phyloP scores from a whole-genome alignment of 2,888 invertebrate species.

The Xestia sexstrigata region DNA sequence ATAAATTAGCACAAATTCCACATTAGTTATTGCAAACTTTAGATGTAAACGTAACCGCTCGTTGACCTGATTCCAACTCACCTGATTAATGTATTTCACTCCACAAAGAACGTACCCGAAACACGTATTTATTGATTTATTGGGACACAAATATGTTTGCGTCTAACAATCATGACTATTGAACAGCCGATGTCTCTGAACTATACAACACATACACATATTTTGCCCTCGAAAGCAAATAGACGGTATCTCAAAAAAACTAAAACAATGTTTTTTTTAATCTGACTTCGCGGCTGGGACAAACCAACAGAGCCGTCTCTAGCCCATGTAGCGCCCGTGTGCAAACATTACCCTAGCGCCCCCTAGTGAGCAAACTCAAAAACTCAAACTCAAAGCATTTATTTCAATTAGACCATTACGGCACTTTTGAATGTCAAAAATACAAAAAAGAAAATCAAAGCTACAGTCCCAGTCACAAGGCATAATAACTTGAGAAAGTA shows the following conservation, averaged over 20 bases:
- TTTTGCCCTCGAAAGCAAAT: slow-evolving; percentile 1
- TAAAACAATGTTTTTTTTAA: not conserved
- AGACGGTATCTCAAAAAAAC: not conserved
- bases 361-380: no score
- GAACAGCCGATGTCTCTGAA: slow-evolving; percentile 43
- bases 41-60: slow-evolving; percentile 2
- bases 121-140: slow-evolving; percentile 52
- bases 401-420: no score
- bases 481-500: no score
- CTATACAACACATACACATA: slow-evolving; percentile 6
- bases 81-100: slow-evolving; percentile 54
- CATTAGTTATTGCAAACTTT: slow-evolving; percentile 26
- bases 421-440: no score
- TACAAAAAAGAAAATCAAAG: no score
- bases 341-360: no score
- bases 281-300: no score
- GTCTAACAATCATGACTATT: slow-evolving; percentile 48
- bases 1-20: not conserved
- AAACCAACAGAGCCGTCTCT: no score
- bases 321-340: no score
- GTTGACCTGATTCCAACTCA: slow-evolving; percentile 43
- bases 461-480: no score
- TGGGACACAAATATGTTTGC: slow-evolving; percentile 23
- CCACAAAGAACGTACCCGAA: slow-evolving; percentile 35
- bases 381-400: no score